These are phyloP conservation scores for Oryzias sinensis DNA, from an alignment of 2,797 vertebrate species.

Conservation along the genomic window DNA sequence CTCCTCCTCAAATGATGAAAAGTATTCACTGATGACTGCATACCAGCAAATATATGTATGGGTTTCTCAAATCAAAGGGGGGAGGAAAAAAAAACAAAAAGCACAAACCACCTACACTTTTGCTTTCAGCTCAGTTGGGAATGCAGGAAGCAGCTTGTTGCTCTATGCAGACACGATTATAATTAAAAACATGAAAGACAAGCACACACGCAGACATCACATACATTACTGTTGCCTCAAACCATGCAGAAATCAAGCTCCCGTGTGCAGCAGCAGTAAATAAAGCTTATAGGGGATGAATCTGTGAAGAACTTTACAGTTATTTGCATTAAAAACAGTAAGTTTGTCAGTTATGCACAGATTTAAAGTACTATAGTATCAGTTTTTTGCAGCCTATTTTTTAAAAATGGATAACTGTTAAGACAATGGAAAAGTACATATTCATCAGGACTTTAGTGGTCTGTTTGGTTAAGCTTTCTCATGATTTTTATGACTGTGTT, in stretches of 20 bases:
- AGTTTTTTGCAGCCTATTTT: too few species aligned
- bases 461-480: background rate
- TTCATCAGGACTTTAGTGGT: too few species aligned
- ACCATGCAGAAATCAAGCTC: conserved; percentile 26
- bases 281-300: background rate
- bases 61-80: conserved; percentile 40
- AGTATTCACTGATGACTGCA: conserved; percentile 11
- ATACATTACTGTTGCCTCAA: conserved; percentile 25
- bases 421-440: too few species aligned
- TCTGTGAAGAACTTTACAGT: too few species aligned
- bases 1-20: conserved; percentile 6
- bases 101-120: conserved; percentile 47
- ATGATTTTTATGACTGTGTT: background rate
- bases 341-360: too few species aligned
- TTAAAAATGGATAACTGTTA: too few species aligned
- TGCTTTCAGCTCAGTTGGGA: conserved; percentile 43
- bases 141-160: conserved; percentile 31
- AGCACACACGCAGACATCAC: conserved; percentile 17
- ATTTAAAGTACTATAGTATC: too few species aligned
- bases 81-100: conserved; percentile 16
- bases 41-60: conserved; percentile 23
- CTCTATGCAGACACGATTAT: conserved; percentile 43
- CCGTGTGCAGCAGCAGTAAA: conserved; percentile 14
- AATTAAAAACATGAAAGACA: conserved; percentile 55
- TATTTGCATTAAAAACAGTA: too few species aligned